These are phyloP conservation scores for Agapostemon virescens DNA, from an alignment of 2,888 invertebrate species.

Conservation along the genomic window DNA sequence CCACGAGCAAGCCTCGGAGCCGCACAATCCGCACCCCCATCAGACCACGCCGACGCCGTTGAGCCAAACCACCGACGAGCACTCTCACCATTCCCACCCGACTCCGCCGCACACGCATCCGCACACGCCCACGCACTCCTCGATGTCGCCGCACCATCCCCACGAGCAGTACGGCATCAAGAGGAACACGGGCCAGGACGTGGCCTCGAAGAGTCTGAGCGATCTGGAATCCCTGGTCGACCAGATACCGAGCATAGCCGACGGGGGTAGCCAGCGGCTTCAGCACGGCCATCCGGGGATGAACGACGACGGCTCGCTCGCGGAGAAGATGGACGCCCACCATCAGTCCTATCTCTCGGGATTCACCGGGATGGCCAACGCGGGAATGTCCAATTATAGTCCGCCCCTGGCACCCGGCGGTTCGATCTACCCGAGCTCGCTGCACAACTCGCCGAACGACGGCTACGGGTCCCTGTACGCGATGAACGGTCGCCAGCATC, in stretches of 20 bases:
- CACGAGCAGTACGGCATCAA: conserved; percentile 78
- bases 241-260: conserved; percentile 94
- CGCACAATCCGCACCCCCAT: conserved; percentile 75
- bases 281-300: conserved; percentile 74
- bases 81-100: conserved; percentile 77
- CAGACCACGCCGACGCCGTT: conserved; percentile 77
- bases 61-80: conserved; percentile 75
- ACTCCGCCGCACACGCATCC: conserved; percentile 78
- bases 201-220: conserved; percentile 92
- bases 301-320: conserved; percentile 72
- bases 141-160: conserved; percentile 78
- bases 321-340: conserved; percentile 75
- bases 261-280: conserved; percentile 81
- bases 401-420: conserved; percentile 75
- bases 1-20: conserved; percentile 74
- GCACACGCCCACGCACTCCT: conserved; percentile 77
- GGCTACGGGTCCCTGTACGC: conserved; percentile 75
- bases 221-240: conserved; percentile 94
- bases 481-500: conserved; percentile 73
- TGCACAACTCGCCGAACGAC: conserved; percentile 74
- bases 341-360: conserved; percentile 71
- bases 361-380: conserved; percentile 65
- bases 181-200: conserved; percentile 83
- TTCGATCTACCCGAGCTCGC: conserved; percentile 72
- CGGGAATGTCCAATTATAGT: conserved; percentile 76